Evolutionary conservation across 2,888 invertebrate species (phyloP), one percentile per base, ranked within the genome.

Genomic region (Bursaphelenchus okinawaensis): DNA sequence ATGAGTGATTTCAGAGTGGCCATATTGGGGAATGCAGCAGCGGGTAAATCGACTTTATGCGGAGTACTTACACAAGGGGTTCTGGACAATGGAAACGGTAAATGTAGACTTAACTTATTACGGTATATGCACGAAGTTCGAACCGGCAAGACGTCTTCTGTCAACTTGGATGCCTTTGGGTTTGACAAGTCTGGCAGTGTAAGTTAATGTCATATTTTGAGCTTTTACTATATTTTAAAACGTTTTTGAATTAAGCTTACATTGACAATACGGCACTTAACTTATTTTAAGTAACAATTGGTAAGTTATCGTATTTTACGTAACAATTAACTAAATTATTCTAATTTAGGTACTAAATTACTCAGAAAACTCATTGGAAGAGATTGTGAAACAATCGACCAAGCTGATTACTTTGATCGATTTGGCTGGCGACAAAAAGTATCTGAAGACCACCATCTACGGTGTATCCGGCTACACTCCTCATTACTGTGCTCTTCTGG

Each of bases 31-130:
- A 91, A 91, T 74, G 92, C 92, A 73, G 93, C 94, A 85, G 92
- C 92, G 1, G 95, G 95, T n/a, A 70, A 74, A 57, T 93, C 93
- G 7, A 96, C 95, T 0, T 87, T 96, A 29, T 87, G 95, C 28
- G 96, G 96, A 12, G 95, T 96, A 0, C 84, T 98, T 28, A 95
- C 95, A 0, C 93, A 95, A 84, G 94, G 95, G 26, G 91, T 91
- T 83, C 86, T 93, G 67, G 96, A 98, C 84, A 95, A 96, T 85
- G 96, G 96, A 0, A 87, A 76, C 26, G 80, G 98, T 7, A 88
- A 91, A 79, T 93, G 96, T 0, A 88, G 98, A 0, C 86, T 96
- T 8, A 96, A 95, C 85, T 91, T 98, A 88, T 92, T 99, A 84
- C 83, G 87, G 20, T 88, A 96, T 76, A 87, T 92, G 72, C 98